Conservation (phyloP, 2,113 vertebrate genomes). For the Progne subis region DNA sequence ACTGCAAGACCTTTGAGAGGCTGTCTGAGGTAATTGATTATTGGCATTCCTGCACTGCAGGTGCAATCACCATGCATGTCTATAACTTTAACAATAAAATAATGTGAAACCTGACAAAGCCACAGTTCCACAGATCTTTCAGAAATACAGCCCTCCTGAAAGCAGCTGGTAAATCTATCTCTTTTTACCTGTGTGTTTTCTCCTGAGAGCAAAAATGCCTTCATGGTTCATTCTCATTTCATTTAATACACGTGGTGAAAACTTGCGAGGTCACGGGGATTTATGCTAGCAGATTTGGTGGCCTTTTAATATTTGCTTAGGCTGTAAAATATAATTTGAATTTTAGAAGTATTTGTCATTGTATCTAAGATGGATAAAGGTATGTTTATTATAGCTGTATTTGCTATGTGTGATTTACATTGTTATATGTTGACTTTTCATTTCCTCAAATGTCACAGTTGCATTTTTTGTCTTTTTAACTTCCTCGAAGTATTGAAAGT, state of each 20-base stretch:
- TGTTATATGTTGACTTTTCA: conserved; percentile 68
- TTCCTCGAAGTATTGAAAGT: conserved; percentile 53
- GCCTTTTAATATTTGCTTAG: conserved; percentile 68
- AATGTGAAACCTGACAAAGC: background rate
- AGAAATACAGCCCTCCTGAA: background rate
- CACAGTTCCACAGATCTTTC: background rate
- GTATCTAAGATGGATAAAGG: conserved; percentile 66
- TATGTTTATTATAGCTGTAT: conserved; percentile 69
- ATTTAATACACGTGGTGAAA: conserved; percentile 48
- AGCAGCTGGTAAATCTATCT: background rate
- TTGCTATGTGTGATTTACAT: conserved; percentile 69
- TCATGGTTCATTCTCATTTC: conserved; percentile 55
- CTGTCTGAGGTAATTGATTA: background rate
- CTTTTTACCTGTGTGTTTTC: background rate
- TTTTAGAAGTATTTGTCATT: conserved; percentile 68
- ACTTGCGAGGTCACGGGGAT: conserved; percentile 30
- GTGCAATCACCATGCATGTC: background rate
- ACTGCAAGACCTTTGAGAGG: background rate
- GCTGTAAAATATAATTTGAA: conserved; percentile 68
- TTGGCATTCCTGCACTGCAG: background rate
- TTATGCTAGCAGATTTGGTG: conserved; percentile 54
- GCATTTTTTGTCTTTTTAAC: conserved; percentile 57
- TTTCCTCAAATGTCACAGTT: conserved; percentile 65
- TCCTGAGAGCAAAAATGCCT: conserved; percentile 37
- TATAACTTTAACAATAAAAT: background rate